Base-by-base conservation (phyloP, 2,888 invertebrate genomes). In the Lasius platythorax region DNA sequence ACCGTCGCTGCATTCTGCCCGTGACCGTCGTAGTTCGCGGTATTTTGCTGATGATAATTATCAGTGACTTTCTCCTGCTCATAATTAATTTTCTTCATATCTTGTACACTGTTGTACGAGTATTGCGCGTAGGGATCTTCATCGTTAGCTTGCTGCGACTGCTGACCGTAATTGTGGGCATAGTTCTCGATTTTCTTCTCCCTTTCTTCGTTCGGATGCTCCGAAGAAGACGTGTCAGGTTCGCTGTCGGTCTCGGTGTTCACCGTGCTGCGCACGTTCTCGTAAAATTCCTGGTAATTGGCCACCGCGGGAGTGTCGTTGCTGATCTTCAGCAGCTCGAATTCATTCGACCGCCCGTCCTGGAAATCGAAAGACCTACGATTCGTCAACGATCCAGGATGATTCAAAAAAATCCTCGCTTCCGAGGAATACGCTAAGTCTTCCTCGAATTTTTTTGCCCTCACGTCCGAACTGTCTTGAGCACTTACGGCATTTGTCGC, bases 261-360 rank as follows among this genome's bases (percentile, higher is more conserved):
- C 75, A 87, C 61, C 12, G 83, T 87, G 5, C 46, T 84, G 37
- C 88, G 87, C 2, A 91, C 58, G 30, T 93, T 92, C 11, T 93
- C 92, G 76, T 94, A 94, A 73, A 93, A 93, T 9, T 93, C 91
- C 12, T 92, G 91, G 50, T 95, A 95, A 88, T 93, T 93, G 8
- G 94, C 94, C 1, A 95, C 89, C 3, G 92, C 91, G 0, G 95
- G 94, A 0, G 94, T 95, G 50, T 94, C 89, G 67, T 94, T 94
- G 18, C 87, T 93, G 30, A 95, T 94, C 86, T 94, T 95, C 3
- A 95, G 89, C 43, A 95, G 74, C 81, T 95, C 95, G 78, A 95
- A 94, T 23, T 94, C 94, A 83, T 93, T 93, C 40, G 89, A 92
- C 8, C 9, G 37, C 3, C 84, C 88, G 3, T 89, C 91, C 56